These are phyloP conservation scores for Brenthis hecate DNA, from an alignment of 2,888 invertebrate genomes.

Conservation along the genomic window DNA sequence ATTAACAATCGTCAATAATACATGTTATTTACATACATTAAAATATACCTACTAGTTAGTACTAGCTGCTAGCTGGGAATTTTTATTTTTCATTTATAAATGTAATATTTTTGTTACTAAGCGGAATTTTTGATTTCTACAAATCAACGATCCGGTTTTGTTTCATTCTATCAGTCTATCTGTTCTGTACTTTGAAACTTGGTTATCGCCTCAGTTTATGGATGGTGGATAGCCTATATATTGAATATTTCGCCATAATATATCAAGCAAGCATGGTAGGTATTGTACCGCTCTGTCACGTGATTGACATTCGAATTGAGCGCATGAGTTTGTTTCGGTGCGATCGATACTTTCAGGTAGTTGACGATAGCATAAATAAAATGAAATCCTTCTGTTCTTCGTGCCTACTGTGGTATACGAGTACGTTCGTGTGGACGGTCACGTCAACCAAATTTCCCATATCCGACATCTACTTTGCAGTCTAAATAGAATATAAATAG, in stretches of 20 bases:
- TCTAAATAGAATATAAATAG: conserved; percentile 13
- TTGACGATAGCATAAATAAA: conserved; percentile 9
- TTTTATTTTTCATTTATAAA: too few species aligned
- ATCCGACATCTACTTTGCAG: conserved; percentile 19
- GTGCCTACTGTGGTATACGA: conserved; percentile 7
- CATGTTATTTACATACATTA: too few species aligned
- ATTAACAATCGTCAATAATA: too few species aligned
- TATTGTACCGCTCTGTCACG: conserved; percentile 13
- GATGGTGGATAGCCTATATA: neutral
- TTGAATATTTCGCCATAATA: neutral
- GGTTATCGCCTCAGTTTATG: neutral
- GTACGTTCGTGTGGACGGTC: conserved; percentile 42
- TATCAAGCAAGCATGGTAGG: neutral
- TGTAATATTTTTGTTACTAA: too few species aligned
- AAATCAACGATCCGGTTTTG: neutral
- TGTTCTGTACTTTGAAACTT: neutral
- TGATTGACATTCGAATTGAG: conserved; percentile 27
- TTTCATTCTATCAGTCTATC: neutral
- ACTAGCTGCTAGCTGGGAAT: too few species aligned
- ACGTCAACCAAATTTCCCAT: conserved; percentile 36
- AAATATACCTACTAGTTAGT: too few species aligned
- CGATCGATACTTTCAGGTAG: conserved; percentile 20
- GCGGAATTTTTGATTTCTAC: neutral
- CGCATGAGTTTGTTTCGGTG: conserved; percentile 17
- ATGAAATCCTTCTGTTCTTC: conserved; percentile 10